Base-by-base conservation (phyloP, 2,797 vertebrate genomes). In the Australoheros facetus region DNA sequence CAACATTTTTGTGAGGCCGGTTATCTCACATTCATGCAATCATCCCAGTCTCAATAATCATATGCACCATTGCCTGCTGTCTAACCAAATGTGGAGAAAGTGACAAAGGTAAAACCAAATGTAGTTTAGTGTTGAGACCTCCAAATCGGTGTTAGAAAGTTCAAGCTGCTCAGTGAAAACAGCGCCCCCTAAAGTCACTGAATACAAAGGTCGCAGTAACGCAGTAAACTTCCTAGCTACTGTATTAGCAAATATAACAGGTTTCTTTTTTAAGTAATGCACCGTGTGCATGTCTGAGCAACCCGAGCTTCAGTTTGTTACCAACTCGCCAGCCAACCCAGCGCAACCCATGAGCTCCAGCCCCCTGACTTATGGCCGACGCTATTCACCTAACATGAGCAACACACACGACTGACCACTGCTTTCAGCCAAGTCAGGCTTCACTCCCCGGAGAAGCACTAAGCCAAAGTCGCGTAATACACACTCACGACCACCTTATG, bases 351-450 rank as follows among this genome's bases (percentile, higher is more conserved):
- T 4, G 48, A 16, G 48, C 23, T 48, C 13, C 23, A 73, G 7
- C 28, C 11, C 12, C 6, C 51, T 62, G 19, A 45, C 77, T 78
- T 60, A 23, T 7, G 55, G 60, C 80, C 80, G 80, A 75, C 80
- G 26, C 82, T 45, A 77, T 59, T 58, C 32, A 75, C 51, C 80
- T 48, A 71, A 23, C 64, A 42, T 58, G 37, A 81, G 70, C 73
- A 69, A 59, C 5, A 55, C 55, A 81, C 51, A 70, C 34, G n/a
- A 32, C 7, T 54, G 13, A 54, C 10, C 10, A 28, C 2, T 19
- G 10, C 34, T 12, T 51, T 39, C 37, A 78, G 1, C 5, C 3
- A 19, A 21, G 39, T 42, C 14, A n/a, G 2, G 6, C 4, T 26
- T 34, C 4, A 23, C 8, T 11, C 7, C 8, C 11, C 19, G 7